Evolutionary conservation across 1,140 invertebrate genomes (phyloP).

Genomic region (Lepidurus couesii): DNA sequence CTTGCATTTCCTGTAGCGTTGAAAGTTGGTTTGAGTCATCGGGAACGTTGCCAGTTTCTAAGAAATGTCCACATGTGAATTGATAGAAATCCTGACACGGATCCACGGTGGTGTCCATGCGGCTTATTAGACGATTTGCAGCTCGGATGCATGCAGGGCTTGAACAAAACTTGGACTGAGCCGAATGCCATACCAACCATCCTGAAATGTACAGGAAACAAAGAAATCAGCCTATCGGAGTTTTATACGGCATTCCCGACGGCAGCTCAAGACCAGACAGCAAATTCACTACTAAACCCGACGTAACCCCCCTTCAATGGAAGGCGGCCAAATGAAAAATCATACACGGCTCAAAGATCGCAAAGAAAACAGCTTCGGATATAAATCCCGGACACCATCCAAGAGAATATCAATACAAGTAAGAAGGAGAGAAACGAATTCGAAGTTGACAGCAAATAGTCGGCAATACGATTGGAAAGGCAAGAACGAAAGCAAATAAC

Average conservation of each 20-base stretch:
- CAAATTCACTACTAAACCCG: not conserved
- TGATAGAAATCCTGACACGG: constrained; percentile 62
- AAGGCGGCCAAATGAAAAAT: not conserved
- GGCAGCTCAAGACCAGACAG: constrained; percentile 3
- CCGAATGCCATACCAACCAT: constrained; percentile 25
- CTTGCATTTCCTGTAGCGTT: constrained; percentile 48
- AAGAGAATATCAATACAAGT: too few species aligned
- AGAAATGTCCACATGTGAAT: constrained; percentile 56
- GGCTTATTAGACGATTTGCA: constrained; percentile 43
- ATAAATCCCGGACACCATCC: not conserved
- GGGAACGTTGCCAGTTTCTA: constrained; percentile 44
- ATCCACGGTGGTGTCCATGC: constrained; percentile 49
- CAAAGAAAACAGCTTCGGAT: not conserved
- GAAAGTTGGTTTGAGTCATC: constrained; percentile 46
- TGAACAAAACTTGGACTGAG: constrained; percentile 36
- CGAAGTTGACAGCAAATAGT: not conserved
- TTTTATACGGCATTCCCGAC: not conserved
- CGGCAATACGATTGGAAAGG: not conserved
- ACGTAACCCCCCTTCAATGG: not conserved
- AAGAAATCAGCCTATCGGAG: not conserved
- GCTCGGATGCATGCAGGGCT: constrained; percentile 42
- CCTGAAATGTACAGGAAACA: not conserved
- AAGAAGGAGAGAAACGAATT: not conserved
- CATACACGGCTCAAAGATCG: not conserved
- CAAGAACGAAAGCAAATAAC: not conserved